These are phyloP conservation scores for Notothenia coriiceps DNA, from an alignment of 2,113 vertebrate genomes.

Conservation along the genomic window DNA sequence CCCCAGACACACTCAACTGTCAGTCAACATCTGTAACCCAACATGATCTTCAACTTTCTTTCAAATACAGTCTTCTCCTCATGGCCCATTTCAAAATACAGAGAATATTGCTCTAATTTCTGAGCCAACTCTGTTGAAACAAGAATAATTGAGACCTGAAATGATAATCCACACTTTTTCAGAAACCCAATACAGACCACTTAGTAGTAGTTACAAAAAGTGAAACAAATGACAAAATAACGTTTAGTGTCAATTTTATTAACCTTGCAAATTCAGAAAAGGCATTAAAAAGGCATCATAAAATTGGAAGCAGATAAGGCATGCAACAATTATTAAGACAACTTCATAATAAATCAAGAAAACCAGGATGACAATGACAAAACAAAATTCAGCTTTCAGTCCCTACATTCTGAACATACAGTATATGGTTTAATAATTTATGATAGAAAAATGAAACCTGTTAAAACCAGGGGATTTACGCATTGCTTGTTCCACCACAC, in stretches of 20 bases:
- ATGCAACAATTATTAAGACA: conserved; percentile 28
- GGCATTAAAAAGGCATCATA: conserved; percentile 15
- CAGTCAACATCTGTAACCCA: background rate
- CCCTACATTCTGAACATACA: conserved; percentile 37
- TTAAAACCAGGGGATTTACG: conserved; percentile 67
- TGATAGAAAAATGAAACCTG: conserved; percentile 53
- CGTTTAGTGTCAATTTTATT: conserved; percentile 59
- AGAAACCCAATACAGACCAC: too few relatives aligned
- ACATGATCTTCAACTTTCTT: background rate
- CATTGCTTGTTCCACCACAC: conserved; percentile 42
- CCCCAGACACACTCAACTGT: background rate
- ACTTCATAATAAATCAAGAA: conserved; percentile 9
- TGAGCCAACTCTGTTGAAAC: background rate
- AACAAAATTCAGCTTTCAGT: conserved; percentile 32
- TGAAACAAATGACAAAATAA: background rate
- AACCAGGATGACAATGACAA: background rate
- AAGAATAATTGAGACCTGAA: background rate
- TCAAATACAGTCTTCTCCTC: too few relatives aligned
- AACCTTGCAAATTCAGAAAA: conserved; percentile 8
- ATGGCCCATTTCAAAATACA: background rate
- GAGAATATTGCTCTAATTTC: background rate
- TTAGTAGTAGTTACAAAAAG: background rate
- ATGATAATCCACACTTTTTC: background rate
- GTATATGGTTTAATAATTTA: conserved; percentile 71
- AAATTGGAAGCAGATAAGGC: conserved; percentile 4